These are phyloP conservation scores for Piaya cayana DNA, from an alignment of 2,113 vertebrate genomes.

Conservation along the genomic window DNA sequence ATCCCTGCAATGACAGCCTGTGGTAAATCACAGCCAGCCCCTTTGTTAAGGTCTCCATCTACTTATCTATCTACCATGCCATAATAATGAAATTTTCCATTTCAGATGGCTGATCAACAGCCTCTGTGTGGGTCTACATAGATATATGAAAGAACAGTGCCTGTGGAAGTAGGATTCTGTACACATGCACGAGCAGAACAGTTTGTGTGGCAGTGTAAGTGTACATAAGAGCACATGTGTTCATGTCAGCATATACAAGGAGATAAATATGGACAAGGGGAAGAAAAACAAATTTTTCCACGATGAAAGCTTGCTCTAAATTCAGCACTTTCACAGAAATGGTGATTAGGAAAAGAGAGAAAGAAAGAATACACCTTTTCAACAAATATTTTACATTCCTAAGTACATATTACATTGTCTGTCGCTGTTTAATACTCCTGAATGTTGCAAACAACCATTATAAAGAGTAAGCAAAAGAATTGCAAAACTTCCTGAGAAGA, in stretches of 20 bases:
- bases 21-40: not conserved
- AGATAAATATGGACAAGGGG: not conserved
- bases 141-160: too few species aligned
- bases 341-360: not conserved
- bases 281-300: not conserved
- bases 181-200: not conserved
- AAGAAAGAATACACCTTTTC: not conserved
- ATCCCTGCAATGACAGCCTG: not conserved
- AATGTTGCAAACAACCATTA: not conserved
- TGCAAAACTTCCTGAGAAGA: not conserved
- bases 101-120: not conserved
- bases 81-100: not conserved
- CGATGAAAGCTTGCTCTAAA: not conserved
- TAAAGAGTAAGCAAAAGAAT: not conserved
- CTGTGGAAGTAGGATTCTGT: not conserved
- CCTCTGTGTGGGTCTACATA: not conserved
- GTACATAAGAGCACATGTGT: not conserved
- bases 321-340: slow-evolving; percentile 29
- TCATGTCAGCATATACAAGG: not conserved
- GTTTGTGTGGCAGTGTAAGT: not conserved
- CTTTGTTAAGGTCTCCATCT: not conserved
- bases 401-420: not conserved
- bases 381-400: not conserved
- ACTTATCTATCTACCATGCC: not conserved
- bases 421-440: not conserved